Base-by-base conservation (phyloP, 2,797 vertebrate genomes). In the Epinephelus malabaricus region DNA sequence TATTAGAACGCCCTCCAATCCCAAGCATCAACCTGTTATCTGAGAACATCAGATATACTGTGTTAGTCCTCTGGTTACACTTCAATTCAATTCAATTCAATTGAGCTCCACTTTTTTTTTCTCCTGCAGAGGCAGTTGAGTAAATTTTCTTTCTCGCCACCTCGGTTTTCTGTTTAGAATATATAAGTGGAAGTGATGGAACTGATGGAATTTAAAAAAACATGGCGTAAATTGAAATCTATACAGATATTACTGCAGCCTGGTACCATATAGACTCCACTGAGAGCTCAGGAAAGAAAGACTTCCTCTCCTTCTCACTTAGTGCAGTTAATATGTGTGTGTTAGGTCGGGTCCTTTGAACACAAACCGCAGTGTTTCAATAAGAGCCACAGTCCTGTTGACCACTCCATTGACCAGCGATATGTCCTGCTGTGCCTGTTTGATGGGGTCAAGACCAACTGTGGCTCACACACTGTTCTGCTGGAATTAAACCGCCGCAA, bases 41-140 rank as follows among this genome's bases (percentile, higher is more conserved):
- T 93, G 92, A 94, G 94, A 93, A 94, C 92, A 93, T 91, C 92
- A 91, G 90, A 94, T 94, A 92, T 91, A 94, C 90, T 94, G 90
- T 84, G 93, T 91, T 90, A 90, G 89, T 92, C 84, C 87, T 94
- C 92, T 90, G 84, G 92, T 94, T 94, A 93, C 93, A 94, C 90
- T 92, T 92, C 91, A 93, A 91, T 94, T 94, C 90, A 91, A 94
- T 94, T 93, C 76, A 78, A 94, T 92, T 93, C 92, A 94, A 93
- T 94, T 92, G 89, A 90, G 82, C 87, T 62, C 61, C 51, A 54
- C 73, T 49, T 84, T 83, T 88, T 89, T 83, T 76, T 79, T 84
- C 25, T 76, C 69, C 82, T 85, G 81, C 61, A 71, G 71, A 88
- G 82, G 55, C 79, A 84, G 88, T 81, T 86, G 88, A 93, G 90